A percentile compares a stretch with the other conserved stretches of the same genome.
These are phyloP conservation scores for Dryobotodes eremita DNA, from an alignment of 2,888 invertebrate species.

Conservation along the genomic window DNA sequence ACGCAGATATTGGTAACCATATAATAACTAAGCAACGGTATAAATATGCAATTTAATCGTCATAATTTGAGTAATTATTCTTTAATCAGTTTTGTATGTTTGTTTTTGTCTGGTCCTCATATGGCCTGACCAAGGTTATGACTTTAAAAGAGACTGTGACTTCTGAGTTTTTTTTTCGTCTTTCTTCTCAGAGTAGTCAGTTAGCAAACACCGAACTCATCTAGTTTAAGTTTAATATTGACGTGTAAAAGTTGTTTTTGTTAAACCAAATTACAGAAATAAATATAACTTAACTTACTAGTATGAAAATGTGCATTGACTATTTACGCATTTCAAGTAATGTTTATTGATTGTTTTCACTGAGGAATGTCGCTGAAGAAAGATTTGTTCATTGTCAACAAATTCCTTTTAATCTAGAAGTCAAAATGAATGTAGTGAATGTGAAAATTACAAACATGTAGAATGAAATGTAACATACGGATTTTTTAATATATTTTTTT, in stretches of 20 bases:
- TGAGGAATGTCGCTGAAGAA: background rate
- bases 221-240: no score
- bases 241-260: no score
- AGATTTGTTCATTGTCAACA: background rate
- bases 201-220: no score
- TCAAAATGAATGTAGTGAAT: background rate
- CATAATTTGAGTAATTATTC: background rate
- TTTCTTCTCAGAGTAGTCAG: no score
- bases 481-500: background rate
- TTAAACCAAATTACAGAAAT: no score
- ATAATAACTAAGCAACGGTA: background rate
- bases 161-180: no score
- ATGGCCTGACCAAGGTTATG: no score
- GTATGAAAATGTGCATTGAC: background rate
- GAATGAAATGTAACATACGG: background rate
- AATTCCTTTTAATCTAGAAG: background rate
- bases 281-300: background rate
- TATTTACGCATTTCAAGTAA: background rate
- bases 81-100: background rate
- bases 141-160: no score
- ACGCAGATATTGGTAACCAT: background rate
- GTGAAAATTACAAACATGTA: background rate
- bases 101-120: background rate
- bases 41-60: background rate
- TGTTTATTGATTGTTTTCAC: constrained; percentile 15